phyloP scores from a whole-genome alignment of 2,888 invertebrate genomes.

The Lysandra coridon region DNA sequence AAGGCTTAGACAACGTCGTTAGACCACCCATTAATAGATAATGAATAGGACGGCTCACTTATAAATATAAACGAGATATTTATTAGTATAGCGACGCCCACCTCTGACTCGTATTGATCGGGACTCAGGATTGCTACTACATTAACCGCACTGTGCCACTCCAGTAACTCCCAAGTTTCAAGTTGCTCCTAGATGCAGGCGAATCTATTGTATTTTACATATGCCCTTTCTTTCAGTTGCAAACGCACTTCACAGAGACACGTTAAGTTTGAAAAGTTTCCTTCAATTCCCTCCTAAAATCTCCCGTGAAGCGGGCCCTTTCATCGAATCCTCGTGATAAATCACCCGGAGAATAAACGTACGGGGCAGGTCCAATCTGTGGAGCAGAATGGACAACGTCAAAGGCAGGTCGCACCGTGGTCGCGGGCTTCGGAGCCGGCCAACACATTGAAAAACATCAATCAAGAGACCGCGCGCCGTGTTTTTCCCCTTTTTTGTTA shows the following conservation, averaged over 20 bases:
- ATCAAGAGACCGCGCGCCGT: constrained; percentile 31
- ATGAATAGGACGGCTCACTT: neutral
- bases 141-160: constrained; percentile 3
- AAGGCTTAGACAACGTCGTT: constrained; percentile 12
- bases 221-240: neutral
- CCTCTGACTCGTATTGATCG: constrained; percentile 2
- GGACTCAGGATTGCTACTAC: neutral
- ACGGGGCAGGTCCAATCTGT: constrained; percentile 30
- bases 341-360: constrained; percentile 32
- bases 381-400: constrained; percentile 30
- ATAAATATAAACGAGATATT: constrained; percentile 5
- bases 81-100: neutral
- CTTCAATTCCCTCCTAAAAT: neutral
- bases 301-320: neutral
- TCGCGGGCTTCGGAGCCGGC: constrained; percentile 23
- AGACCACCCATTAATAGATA: constrained; percentile 19
- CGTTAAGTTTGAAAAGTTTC: neutral
- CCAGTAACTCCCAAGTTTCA: neutral
- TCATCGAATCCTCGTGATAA: constrained; percentile 19
- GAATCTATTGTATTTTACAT: neutral
- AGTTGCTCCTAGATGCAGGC: neutral
- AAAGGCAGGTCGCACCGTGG: constrained; percentile 27
- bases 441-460: constrained; percentile 34
- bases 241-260: neutral
- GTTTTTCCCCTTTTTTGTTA: constrained; percentile 24